phyloP scores from a whole-genome alignment of 2,888 invertebrate genomes.

The Ormyrus thymus region DNA sequence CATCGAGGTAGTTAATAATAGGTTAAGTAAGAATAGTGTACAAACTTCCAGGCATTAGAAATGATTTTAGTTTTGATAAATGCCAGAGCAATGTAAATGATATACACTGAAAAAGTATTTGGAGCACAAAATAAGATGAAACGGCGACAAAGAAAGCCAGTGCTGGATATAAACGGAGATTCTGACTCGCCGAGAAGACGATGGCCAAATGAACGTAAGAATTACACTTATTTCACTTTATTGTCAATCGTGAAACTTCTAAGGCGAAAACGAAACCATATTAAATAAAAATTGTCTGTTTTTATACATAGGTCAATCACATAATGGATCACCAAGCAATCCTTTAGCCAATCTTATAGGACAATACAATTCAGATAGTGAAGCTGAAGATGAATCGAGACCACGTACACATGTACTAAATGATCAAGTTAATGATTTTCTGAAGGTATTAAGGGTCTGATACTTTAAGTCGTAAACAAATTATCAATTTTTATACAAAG shows the following conservation, averaged over 20 bases:
- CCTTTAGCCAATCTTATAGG: constrained; percentile 68
- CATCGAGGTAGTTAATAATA: not conserved
- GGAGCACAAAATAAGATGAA: constrained; percentile 62
- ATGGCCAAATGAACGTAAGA: constrained; percentile 64
- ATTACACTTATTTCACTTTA: too few relatives aligned
- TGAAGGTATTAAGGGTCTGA: constrained; percentile 62
- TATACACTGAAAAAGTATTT: constrained; percentile 12
- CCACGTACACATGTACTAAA: constrained; percentile 63
- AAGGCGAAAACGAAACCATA: too few relatives aligned
- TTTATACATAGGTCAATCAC: constrained; percentile 57
- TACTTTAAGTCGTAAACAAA: not conserved
- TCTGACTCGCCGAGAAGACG: constrained; percentile 64
- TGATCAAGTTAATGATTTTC: constrained; percentile 71
- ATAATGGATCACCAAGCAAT: constrained; percentile 67
- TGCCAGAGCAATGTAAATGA: constrained; percentile 21
- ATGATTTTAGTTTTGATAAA: constrained; percentile 4
- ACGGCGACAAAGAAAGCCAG: constrained; percentile 68
- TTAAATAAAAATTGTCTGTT: too few relatives aligned
- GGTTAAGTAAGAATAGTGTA: constrained; percentile 15
- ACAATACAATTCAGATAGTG: constrained; percentile 73
- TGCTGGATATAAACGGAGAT: constrained; percentile 68
- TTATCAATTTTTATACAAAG: not conserved
- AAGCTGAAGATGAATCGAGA: constrained; percentile 64
- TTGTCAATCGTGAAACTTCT: too few relatives aligned
- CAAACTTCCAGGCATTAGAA: not conserved